phyloP scores from a whole-genome alignment of 1,140 invertebrate genomes.

The Rhizoglyphus robini region DNA sequence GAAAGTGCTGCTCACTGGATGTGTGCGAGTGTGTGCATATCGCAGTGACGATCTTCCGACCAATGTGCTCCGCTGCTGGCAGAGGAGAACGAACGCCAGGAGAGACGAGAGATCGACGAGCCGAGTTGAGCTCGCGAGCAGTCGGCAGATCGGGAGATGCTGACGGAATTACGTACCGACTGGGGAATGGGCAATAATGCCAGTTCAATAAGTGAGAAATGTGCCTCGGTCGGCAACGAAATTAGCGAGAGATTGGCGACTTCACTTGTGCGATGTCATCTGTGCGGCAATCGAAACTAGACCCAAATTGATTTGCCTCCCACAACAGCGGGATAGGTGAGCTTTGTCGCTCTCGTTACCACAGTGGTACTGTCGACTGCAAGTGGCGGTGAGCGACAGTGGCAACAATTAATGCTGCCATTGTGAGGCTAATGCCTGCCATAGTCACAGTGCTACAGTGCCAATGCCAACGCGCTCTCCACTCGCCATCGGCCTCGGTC shows the following conservation, averaged over 20 bases:
- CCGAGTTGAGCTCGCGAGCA: not conserved
- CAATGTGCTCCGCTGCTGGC: not conserved
- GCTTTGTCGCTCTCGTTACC: no score
- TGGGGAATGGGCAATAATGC: constrained; percentile 6
- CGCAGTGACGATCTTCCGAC: not conserved
- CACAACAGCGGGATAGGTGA: not conserved
- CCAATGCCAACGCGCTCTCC: no score
- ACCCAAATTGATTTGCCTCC: constrained; percentile 3
- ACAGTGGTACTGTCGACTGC: no score
- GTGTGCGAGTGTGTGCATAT: not conserved
- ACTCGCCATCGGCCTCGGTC: no score
- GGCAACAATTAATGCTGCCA: no score
- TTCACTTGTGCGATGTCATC: constrained; percentile 1
- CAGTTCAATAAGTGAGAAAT: constrained; percentile 9
- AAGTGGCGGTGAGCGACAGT: no score
- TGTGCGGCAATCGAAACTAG: not conserved
- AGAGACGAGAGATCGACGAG: not conserved
- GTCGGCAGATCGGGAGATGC: not conserved
- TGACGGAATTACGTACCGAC: constrained; percentile 11
- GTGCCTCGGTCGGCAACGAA: not conserved
- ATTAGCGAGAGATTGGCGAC: constrained; percentile 2
- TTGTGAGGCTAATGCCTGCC: no score
- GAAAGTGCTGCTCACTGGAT: no score
- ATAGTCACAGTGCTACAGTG: no score
- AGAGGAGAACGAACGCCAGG: not conserved